phyloP scores from a whole-genome alignment of 2,888 invertebrate species.

The Cactoblastis cactorum region DNA sequence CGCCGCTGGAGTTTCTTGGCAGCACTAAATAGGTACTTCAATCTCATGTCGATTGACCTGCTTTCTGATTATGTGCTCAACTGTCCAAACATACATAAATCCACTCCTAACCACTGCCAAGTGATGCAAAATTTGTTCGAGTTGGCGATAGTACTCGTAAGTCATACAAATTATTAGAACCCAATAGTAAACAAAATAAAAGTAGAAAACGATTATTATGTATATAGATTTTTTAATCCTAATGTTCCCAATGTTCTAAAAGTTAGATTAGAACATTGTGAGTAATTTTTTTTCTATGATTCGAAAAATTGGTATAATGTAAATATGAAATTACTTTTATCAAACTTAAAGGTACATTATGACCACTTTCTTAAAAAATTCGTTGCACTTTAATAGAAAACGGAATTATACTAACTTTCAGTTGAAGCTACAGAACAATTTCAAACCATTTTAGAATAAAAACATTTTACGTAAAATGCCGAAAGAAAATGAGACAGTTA shows the following conservation, averaged over 20 bases:
- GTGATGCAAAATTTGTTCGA: conserved; percentile 4
- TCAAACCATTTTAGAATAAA: neutral
- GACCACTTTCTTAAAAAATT: neutral
- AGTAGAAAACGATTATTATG: too few relatives aligned
- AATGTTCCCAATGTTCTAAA: too few relatives aligned
- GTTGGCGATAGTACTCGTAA: too few relatives aligned
- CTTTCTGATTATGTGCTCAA: conserved; percentile 7
- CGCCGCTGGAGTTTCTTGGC: neutral
- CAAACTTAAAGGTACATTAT: too few relatives aligned
- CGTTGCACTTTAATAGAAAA: too few relatives aligned
- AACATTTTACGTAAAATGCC: neutral
- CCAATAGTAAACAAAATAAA: too few relatives aligned
- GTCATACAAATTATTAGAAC: too few relatives aligned
- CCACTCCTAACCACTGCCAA: neutral
- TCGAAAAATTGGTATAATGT: too few relatives aligned
- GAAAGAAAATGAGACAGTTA: neutral
- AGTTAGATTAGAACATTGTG: too few relatives aligned
- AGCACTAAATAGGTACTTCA: neutral
- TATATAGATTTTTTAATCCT: too few relatives aligned
- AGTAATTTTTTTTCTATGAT: too few relatives aligned
- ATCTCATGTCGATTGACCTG: conserved; percentile 1
- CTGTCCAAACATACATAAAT: conserved; percentile 1
- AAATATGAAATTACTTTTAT: neutral
- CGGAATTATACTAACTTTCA: neutral
- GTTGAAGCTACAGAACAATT: neutral